Percentiles rank a stretch among this genome's conserved stretches.
phyloP scores from a whole-genome alignment of 2,113 vertebrate genomes.

The Oreochromis tanganicae region DNA sequence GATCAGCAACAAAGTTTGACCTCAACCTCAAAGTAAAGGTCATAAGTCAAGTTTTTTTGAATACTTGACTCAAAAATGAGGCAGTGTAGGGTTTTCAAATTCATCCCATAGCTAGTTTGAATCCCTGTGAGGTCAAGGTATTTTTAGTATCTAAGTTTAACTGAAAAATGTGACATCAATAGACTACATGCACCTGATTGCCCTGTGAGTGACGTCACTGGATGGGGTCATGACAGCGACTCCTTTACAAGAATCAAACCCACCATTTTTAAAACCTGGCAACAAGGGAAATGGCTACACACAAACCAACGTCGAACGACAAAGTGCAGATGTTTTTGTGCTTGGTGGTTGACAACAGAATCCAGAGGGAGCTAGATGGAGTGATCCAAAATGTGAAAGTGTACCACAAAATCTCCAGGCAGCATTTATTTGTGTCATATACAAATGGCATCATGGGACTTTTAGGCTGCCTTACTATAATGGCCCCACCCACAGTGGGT shows the following conservation, averaged over 20 bases:
- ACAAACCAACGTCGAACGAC: neutral
- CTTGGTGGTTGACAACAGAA: neutral
- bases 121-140: neutral
- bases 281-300: neutral
- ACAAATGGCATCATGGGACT: neutral
- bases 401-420: neutral
- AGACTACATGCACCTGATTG: neutral
- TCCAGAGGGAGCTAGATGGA: neutral
- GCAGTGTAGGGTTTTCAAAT: neutral
- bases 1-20: neutral
- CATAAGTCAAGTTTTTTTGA: neutral
- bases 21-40: neutral
- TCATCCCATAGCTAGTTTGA: neutral
- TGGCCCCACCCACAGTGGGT: neutral
- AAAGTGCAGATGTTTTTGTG: neutral
- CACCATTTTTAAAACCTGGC: neutral
- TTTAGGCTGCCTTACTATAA: neutral
- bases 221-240: neutral
- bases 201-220: neutral
- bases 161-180: neutral
- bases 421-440: neutral
- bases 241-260: neutral
- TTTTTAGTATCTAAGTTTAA: neutral
- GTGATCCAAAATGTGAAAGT: neutral
- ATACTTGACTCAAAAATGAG: neutral